Percentiles rank a stretch among this genome's conserved stretches.
Evolutionary conservation across 2,797 vertebrate species (phyloP).

Genomic region (Poecilia wingei): DNA sequence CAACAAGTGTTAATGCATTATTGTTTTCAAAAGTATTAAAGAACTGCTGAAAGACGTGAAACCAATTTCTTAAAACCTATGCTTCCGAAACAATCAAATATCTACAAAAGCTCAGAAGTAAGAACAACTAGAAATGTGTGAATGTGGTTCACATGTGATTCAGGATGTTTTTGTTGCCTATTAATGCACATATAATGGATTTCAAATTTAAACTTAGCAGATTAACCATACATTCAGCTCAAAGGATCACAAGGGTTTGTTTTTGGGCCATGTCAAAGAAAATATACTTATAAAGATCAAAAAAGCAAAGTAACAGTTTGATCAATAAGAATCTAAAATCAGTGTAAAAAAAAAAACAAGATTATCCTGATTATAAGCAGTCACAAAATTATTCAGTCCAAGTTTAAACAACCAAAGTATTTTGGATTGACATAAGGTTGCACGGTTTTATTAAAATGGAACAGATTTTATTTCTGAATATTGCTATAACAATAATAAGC

Average conservation of each 20-base stretch:
- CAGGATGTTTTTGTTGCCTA: background rate
- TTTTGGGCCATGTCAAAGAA: background rate
- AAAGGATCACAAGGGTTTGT: background rate
- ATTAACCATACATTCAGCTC: background rate
- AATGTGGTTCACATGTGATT: background rate
- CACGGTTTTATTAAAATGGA: background rate
- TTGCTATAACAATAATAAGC: background rate
- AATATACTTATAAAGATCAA: background rate
- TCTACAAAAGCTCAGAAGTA: constrained; percentile 3
- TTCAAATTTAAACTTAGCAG: background rate
- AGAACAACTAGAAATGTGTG: no score
- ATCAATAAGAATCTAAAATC: background rate
- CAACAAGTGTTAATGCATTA: background rate
- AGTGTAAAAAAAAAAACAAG: background rate
- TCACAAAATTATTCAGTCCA: background rate
- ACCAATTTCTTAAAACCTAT: constrained; percentile 14
- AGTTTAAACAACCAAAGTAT: background rate
- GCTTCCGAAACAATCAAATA: constrained; percentile 5
- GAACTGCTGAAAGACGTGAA: constrained; percentile 21
- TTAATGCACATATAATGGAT: background rate
- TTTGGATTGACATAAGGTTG: background rate
- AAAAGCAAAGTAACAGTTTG: background rate
- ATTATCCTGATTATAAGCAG: background rate
- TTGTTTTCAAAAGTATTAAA: constrained; percentile 10
- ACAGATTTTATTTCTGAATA: background rate